Evolutionary conservation across 2,113 vertebrate genomes (phyloP), one percentile per base, ranked within the genome.

Genomic region (Speoplatyrhinus poulsoni): DNA sequence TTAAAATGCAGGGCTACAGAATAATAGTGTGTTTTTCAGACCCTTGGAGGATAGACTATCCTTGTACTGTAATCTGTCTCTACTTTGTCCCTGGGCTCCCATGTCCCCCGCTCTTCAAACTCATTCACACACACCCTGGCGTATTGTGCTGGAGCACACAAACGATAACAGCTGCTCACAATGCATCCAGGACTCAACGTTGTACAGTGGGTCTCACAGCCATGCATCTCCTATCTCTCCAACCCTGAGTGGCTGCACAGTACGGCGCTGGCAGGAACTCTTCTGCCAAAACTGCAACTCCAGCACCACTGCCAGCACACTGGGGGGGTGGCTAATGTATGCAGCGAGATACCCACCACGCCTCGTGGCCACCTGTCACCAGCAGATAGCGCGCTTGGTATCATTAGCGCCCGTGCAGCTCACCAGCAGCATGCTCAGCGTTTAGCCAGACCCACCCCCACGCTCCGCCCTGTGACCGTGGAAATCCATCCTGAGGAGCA

Each of bases 321-420:
- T 5, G 36, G 36, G 36, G 36, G 15, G 0, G 16, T 53, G 75
- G 53, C 75, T 77, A 87, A 87, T 86, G 77, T 76, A 84, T 86
- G 71, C 83, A 77, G 80, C 2, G 60, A 83, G 86, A 82, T 85
- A 88, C 78, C 79, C 77, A 56, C 62, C 71, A 65, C 72, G 87
- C 88, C 86, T 85, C 64, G 19, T 81, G 84, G 86, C 86, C 80
- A 87, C 80, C 87, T 89, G 87, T 85, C 86, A 83, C 53, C 76
- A 48, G 26, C 55, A 70, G 87, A 89, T 89, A 89, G 76, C 62
- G 69, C 82, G 84, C 65, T 74, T 68, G 68, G 57, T 72, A 63
- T 59, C 67, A 72, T 79, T 80, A 84, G 16, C 76, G 78, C 77
- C 77, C 52, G 76, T 66, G 85, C 75, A 87, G 80, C 89, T 88